Conservation (phyloP, 2,797 vertebrate species). For the Falco concolor region DNA sequence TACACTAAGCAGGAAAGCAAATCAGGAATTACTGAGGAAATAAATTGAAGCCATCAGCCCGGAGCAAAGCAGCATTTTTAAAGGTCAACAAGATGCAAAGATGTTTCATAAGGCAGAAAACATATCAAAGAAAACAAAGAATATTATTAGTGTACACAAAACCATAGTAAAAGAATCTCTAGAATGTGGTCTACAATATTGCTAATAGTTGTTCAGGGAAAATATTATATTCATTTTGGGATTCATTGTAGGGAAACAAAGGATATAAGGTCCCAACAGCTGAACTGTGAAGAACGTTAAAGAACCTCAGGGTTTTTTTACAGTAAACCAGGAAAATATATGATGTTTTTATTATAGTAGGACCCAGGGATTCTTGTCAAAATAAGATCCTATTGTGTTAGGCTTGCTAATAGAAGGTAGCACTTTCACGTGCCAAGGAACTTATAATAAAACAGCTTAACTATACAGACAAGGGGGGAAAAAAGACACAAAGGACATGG, state of each 20-base stretch:
- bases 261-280: background rate
- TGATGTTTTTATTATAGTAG: background rate
- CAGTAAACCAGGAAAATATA: background rate
- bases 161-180: background rate
- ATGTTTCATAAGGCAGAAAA: background rate
- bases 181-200: background rate
- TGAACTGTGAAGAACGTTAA: background rate
- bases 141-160: background rate
- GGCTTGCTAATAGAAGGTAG: background rate
- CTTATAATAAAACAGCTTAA: background rate
- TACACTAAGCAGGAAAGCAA: background rate
- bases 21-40: background rate
- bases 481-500: background rate
- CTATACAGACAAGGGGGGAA: background rate
- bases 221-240: background rate
- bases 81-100: background rate
- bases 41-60: background rate
- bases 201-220: background rate
- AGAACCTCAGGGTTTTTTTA: background rate
- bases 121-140: background rate
- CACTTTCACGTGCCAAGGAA: background rate
- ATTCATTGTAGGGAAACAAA: background rate
- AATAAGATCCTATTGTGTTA: background rate
- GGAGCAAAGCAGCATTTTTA: constrained; percentile 6
- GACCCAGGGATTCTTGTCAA: background rate